These are phyloP conservation scores for cat (Felis catus) DNA, from an alignment of 2,113 vertebrate genomes.

Conservation along the genomic window DNA sequence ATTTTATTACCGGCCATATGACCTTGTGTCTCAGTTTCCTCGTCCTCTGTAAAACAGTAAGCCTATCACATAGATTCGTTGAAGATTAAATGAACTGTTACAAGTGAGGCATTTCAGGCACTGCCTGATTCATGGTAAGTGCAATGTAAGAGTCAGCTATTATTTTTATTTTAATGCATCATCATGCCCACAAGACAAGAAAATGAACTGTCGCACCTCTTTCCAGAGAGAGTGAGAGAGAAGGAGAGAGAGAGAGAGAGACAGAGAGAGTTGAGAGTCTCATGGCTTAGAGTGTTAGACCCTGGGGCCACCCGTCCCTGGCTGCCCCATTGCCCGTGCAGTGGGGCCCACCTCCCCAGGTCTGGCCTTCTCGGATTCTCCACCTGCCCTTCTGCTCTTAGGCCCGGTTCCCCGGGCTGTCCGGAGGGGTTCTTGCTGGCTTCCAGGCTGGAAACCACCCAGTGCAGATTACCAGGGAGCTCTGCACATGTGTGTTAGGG, in stretches of 20 bases:
- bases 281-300: neutral
- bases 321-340: neutral
- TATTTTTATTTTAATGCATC: neutral
- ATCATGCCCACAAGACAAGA: neutral
- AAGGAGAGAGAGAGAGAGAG: neutral
- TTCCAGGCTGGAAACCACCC: neutral
- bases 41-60: neutral
- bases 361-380: neutral
- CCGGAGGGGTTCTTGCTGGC: neutral
- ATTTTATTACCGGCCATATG: neutral
- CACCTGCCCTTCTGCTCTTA: neutral
- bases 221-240: neutral
- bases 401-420: neutral
- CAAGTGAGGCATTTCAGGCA: neutral
- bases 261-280: neutral
- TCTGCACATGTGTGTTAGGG: neutral
- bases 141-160: neutral
- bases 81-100: neutral
- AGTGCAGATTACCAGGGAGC: neutral
- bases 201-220: neutral
- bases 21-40: neutral
- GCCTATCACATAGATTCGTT: neutral
- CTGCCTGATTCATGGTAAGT: neutral
- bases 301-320: neutral
- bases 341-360: neutral